Conservation (phyloP, 1,140 invertebrate species). For the Penaeus chinensis region DNA sequence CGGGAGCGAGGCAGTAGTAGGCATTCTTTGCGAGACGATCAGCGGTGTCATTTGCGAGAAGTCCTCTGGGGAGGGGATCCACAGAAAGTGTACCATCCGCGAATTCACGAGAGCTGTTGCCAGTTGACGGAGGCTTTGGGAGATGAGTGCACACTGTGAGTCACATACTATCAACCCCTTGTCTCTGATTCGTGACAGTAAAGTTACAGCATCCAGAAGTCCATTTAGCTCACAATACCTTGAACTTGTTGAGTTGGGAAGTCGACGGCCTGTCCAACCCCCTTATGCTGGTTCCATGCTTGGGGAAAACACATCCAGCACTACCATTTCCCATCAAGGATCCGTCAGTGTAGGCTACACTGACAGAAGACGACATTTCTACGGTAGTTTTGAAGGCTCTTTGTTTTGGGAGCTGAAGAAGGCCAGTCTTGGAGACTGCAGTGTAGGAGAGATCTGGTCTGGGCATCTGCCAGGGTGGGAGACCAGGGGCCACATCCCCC, state of each 20-base stretch:
- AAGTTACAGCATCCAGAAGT: slow-evolving; percentile 13
- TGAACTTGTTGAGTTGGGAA: neutral
- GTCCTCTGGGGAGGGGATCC: neutral
- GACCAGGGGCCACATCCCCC: too few relatives aligned
- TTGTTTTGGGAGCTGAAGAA: too few relatives aligned
- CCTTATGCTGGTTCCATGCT: neutral
- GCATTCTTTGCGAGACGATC: too few relatives aligned
- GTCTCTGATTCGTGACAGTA: neutral
- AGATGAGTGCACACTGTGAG: too few relatives aligned
- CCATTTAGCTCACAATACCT: slow-evolving; percentile 19
- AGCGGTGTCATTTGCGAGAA: too few relatives aligned
- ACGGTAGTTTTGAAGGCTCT: neutral
- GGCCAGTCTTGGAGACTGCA: too few relatives aligned
- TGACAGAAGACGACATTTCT: neutral
- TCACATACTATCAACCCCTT: too few relatives aligned
- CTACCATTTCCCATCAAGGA: slow-evolving; percentile 8
- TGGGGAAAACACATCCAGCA: neutral
- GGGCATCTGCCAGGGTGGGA: neutral
- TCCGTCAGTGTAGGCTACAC: neutral
- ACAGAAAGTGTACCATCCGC: neutral
- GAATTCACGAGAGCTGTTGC: too few relatives aligned
- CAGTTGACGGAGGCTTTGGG: neutral
- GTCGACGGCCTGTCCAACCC: neutral
- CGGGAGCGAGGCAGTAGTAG: too few relatives aligned
- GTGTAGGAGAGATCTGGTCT: too few relatives aligned